These are phyloP conservation scores for Pocillopora verrucosa DNA, from an alignment of 64 coral and sea anemone genomes.

Conservation along the genomic window DNA sequence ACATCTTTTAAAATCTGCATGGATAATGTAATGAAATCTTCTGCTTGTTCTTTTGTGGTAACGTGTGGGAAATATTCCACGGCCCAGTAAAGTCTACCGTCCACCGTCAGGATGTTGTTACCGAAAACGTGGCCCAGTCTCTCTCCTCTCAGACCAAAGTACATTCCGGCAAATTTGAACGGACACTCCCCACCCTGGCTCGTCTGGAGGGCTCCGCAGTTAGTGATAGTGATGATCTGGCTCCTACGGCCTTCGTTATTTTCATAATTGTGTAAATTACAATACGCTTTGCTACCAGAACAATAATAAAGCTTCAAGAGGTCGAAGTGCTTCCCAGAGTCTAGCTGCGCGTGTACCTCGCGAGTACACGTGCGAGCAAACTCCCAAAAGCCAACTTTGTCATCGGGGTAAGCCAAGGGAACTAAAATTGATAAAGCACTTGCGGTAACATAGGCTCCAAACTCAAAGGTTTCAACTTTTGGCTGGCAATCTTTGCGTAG, in stretches of 20 bases:
- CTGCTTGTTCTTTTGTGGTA: constrained; percentile 59
- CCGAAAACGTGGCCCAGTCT: constrained; percentile 50
- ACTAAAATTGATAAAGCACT: constrained; percentile 31
- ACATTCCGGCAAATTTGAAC: constrained; percentile 64
- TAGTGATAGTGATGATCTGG: constrained; percentile 39
- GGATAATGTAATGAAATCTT: constrained; percentile 47
- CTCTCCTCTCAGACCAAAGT: constrained; percentile 58
- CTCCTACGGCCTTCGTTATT: constrained; percentile 9
- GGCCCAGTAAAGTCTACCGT: constrained; percentile 68
- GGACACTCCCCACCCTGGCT: not conserved
- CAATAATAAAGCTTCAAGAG: constrained; percentile 35
- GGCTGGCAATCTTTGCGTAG: constrained; percentile 63
- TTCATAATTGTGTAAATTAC: not conserved
- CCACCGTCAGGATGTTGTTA: constrained; percentile 74
- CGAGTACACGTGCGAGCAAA: constrained; percentile 63
- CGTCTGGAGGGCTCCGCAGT: constrained; percentile 33
- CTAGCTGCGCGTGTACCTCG: constrained; percentile 33
- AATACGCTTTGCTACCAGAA: constrained; percentile 9
- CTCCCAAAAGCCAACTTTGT: constrained; percentile 65
- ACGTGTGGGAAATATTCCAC: constrained; percentile 70
- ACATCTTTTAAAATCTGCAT: constrained; percentile 24
- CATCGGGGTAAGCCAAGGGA: not conserved
- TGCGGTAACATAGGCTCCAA: constrained; percentile 58
- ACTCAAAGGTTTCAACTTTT: constrained; percentile 47
- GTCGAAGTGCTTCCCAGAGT: constrained; percentile 40